Conservation (phyloP, 2,113 vertebrate genomes). For the Fulmarus glacialis region DNA sequence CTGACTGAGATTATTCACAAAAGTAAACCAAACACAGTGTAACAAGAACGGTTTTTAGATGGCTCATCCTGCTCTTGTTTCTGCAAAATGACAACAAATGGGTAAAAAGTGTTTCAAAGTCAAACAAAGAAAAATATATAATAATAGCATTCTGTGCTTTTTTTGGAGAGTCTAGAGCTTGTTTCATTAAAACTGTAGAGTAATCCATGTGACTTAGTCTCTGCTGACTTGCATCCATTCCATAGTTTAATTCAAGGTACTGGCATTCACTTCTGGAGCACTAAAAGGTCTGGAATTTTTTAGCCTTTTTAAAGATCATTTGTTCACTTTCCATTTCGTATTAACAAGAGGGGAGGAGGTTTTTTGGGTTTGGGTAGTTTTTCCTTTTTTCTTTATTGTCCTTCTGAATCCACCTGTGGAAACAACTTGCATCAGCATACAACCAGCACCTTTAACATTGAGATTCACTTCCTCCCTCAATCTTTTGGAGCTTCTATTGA, state of each 20-base stretch:
- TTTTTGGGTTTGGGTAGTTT: neutral
- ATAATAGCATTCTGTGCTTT: neutral
- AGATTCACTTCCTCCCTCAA: neutral
- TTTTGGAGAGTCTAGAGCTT: neutral
- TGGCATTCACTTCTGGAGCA: neutral
- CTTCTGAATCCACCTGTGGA: neutral
- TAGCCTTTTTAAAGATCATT: neutral
- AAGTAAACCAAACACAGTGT: neutral
- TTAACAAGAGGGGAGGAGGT: neutral
- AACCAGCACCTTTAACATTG: neutral
- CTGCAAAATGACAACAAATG: neutral
- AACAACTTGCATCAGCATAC: neutral
- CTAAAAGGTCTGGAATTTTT: neutral
- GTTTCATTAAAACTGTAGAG: neutral
- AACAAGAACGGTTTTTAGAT: neutral
- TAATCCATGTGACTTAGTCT: neutral
- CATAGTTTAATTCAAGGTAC: neutral
- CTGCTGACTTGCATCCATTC: neutral
- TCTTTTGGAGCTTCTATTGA: neutral
- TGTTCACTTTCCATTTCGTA: neutral
- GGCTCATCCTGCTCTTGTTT: neutral
- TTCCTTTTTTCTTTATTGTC: accelerated
- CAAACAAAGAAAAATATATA: neutral
- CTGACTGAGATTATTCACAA: neutral
- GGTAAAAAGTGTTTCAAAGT: neutral